phyloP scores from a whole-genome alignment of 1,140 invertebrate species.

The Panagrolaimus sp. region DNA sequence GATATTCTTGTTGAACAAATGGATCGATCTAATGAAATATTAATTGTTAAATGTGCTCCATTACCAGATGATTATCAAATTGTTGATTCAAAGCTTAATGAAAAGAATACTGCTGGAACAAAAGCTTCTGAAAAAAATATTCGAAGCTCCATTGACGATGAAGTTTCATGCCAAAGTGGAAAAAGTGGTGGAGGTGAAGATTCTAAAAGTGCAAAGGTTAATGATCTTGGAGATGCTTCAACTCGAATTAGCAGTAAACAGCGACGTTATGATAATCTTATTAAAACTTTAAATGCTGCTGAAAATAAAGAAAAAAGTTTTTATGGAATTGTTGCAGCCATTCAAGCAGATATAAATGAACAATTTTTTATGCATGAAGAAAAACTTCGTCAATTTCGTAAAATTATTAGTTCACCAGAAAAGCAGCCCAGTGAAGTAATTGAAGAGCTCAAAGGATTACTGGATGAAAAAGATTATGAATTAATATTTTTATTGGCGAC shows the following conservation, averaged over 20 bases:
- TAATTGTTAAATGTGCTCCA: not conserved
- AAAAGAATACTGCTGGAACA: not conserved
- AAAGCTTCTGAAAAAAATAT: not conserved
- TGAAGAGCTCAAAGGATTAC: not conserved
- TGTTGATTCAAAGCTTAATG: not conserved
- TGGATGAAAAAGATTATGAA: slow-evolving; percentile 6
- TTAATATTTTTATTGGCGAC: not conserved
- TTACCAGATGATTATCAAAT: not conserved
- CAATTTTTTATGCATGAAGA: slow-evolving; percentile 7
- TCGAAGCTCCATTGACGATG: not conserved
- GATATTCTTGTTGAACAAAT: not conserved
- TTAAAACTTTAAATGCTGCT: not conserved
- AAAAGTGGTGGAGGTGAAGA: not conserved
- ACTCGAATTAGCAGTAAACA: not conserved
- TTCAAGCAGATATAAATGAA: not conserved
- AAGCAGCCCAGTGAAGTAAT: not conserved
- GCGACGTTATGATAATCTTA: not conserved
- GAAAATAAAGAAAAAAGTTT: slow-evolving; percentile 2
- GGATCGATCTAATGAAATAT: not conserved
- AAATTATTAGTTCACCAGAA: not conserved
- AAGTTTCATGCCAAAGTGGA: not conserved
- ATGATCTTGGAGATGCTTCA: not conserved
- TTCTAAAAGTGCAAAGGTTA: not conserved
- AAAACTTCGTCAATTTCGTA: slow-evolving; percentile 8
- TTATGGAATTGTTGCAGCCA: slow-evolving; percentile 10